A percentile compares a stretch with the other conserved stretches of the same genome.
phyloP scores from a whole-genome alignment of 2,888 invertebrate species.

The Leptothorax acervorum region DNA sequence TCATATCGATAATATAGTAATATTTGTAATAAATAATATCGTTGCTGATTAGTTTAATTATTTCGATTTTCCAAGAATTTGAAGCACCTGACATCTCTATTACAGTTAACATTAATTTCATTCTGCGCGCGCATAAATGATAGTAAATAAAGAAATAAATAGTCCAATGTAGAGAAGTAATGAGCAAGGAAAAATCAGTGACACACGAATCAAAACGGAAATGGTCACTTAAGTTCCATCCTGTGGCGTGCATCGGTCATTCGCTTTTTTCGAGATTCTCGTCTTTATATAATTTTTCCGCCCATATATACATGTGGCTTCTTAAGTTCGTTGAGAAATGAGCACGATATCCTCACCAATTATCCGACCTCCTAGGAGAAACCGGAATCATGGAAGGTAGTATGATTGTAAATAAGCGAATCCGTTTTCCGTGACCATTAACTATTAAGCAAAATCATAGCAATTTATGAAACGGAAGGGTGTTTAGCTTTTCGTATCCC shows the following conservation, averaged over 20 bases:
- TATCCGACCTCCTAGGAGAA: constrained; percentile 57
- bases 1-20: neutral
- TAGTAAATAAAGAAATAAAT: constrained; percentile 12
- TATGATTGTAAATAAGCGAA: constrained; percentile 62
- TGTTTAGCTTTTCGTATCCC: constrained; percentile 6
- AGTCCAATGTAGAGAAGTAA: constrained; percentile 1
- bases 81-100: neutral
- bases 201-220: constrained; percentile 69
- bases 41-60: constrained; percentile 12
- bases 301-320: constrained; percentile 1
- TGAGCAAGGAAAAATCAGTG: constrained; percentile 55
- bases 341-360: constrained; percentile 60
- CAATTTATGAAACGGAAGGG: constrained; percentile 37
- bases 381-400: constrained; percentile 57
- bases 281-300: constrained; percentile 19
- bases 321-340: constrained; percentile 41
- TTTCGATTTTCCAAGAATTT: neutral
- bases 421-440: constrained; percentile 50
- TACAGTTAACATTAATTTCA: constrained; percentile 28
- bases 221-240: constrained; percentile 61
- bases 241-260: constrained; percentile 61
- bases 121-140: neutral
- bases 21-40: neutral
- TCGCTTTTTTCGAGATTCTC: constrained; percentile 45
- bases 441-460: constrained; percentile 58